phyloP scores from a whole-genome alignment of 2,113 vertebrate genomes.

The Sisor rabdophorus region DNA sequence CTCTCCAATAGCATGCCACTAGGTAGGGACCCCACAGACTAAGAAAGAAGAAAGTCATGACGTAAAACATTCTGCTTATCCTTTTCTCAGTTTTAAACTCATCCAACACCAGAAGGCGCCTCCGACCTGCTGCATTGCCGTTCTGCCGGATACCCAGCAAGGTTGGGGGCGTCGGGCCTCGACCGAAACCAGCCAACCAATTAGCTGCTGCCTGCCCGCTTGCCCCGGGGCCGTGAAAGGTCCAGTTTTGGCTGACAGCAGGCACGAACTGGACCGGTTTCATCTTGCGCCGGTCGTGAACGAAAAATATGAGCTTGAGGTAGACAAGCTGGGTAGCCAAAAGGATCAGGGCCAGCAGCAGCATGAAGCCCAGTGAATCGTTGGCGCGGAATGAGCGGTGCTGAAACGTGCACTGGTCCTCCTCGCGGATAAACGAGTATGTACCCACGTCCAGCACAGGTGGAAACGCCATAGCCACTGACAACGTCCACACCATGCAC shows the following conservation, averaged over 20 bases:
- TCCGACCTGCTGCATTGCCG: constrained; percentile 89
- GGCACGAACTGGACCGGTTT: constrained; percentile 99
- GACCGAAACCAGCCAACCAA: constrained; percentile 97
- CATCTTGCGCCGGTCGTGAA: constrained; percentile 98
- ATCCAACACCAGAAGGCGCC: constrained; percentile 94
- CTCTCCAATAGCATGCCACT: constrained; percentile 98
- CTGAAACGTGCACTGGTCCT: constrained; percentile 99
- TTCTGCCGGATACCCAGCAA: constrained; percentile 97
- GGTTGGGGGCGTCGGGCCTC: constrained; percentile 97
- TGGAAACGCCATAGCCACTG: constrained; percentile 98
- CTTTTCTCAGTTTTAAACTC: constrained; percentile 99
- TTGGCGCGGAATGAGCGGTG: constrained; percentile 98
- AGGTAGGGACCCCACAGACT: constrained; percentile 97
- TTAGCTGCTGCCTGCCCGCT: constrained; percentile 98
- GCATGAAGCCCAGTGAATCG: constrained; percentile 99
- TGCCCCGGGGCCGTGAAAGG: constrained; percentile 96
- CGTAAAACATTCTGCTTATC: constrained; percentile 99
- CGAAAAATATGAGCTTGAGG: constrained; percentile 99
- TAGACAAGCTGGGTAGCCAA: constrained; percentile 99
- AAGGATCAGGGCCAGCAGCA: constrained; percentile 96
- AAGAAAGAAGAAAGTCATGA: constrained; percentile 99
- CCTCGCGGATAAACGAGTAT: constrained; percentile 96
- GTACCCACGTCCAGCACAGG: constrained; percentile 98
- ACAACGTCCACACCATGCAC: constrained; percentile 99
- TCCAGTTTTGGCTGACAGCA: constrained; percentile 99